Base-by-base conservation (phyloP, 2,888 invertebrate genomes). In the Ectemnius continuus region DNA sequence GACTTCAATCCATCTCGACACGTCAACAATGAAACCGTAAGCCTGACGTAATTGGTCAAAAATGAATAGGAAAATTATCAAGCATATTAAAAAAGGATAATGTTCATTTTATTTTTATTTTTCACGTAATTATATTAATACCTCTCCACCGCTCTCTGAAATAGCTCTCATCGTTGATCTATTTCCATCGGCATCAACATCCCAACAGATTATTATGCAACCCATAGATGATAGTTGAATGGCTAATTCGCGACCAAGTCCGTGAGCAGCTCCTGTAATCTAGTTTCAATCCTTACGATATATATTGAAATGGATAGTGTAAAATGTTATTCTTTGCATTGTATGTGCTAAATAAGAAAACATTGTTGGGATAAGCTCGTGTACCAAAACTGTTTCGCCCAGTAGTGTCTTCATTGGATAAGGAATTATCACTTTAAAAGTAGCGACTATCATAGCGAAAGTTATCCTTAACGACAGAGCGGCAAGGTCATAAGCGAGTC, bases 311-410 rank as follows among this genome's bases (percentile, higher is more conserved):
- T 23, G 2, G 23, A 23, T 23, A 23, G 2, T 23, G 23, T 23
- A 23, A 3, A 23, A 23, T 3, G 2, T 23, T 23, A 23, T 23
- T 23, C 4, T 46, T 6, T 4, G 2, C 13, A 56, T 59, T n/a
- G 1, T n/a, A 28, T n/a, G 6, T 4, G 4, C 18, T 28, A n/a
- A 4, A 57, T 11, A n/a, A 0, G 2, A 4, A 14, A 46, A 11
- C 16, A 46, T 16, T 36, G 11, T 18, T 8, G 11, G 58, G 6
- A 1, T 2, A 16, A 16, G 11, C 4, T 69, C 83, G 87, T 5
- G 5, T 84, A 91, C 91, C 83, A 93, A 80, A 48, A 92, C 91
- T 2, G 92, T 90, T 81, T 92, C 92, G 4, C 91, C 91, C 26
- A 87, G 79, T 1, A 93, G 87, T 56, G 85, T 91, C 82, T 92